A percentile compares a stretch with the other conserved stretches of the same genome.
phyloP scores from a whole-genome alignment of 2,797 vertebrate species.

The Hipposideros larvatus region DNA sequence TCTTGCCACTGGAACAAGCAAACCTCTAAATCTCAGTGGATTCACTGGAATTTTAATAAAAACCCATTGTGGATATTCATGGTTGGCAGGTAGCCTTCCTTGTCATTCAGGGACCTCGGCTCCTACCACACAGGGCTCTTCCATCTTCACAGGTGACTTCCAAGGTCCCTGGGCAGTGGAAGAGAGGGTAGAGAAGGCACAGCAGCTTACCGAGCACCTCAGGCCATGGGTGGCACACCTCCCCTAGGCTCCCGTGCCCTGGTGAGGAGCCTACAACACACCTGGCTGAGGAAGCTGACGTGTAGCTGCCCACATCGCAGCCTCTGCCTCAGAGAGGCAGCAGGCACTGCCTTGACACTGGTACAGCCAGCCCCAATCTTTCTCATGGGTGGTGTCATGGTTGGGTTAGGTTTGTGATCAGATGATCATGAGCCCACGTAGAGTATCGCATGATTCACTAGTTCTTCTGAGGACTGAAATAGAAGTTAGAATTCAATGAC shows the following conservation, averaged over 20 bases:
- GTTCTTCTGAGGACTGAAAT: not conserved
- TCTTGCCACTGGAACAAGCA: not conserved
- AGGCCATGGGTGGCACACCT: accelerated
- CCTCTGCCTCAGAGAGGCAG: not conserved
- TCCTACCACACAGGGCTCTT: not conserved
- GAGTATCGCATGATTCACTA: not conserved
- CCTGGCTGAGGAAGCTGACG: not conserved
- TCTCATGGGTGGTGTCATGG: not conserved
- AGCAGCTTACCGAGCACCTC: not conserved
- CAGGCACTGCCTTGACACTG: too few species aligned
- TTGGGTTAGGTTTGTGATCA: not conserved
- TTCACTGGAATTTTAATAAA: not conserved
- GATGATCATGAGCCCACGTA: not conserved
- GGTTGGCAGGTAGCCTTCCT: not conserved
- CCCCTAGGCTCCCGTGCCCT: not conserved
- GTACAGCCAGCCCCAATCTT: not conserved
- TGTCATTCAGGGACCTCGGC: not conserved
- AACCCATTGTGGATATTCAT: not conserved
- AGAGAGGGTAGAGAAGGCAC: not conserved
- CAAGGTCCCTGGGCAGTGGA: not conserved
- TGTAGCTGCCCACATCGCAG: too few species aligned
- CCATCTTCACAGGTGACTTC: not conserved
- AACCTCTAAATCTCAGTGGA: not conserved
- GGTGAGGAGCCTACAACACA: not conserved
- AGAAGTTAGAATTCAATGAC: not conserved